Percentiles rank a stretch among this genome's conserved stretches.
Evolutionary conservation across 2,888 invertebrate genomes (phyloP).

Genomic region (Drosophila aldrichi): DNA sequence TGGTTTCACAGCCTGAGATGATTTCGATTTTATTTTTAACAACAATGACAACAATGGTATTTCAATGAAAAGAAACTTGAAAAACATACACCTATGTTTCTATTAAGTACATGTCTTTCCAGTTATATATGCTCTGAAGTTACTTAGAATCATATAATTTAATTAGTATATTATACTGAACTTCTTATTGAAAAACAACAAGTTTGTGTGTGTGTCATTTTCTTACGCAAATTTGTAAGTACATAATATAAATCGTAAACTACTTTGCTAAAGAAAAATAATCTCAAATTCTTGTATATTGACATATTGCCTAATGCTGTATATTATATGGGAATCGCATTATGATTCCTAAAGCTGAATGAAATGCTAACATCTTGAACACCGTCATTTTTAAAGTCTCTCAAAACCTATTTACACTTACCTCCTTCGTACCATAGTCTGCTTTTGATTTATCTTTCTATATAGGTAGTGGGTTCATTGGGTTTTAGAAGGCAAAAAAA

Average conservation of each 20-base stretch:
- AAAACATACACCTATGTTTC: too few relatives aligned
- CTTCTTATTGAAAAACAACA: too few relatives aligned
- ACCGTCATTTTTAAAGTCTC: neutral
- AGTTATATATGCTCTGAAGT: neutral
- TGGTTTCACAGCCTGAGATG: conserved; percentile 69
- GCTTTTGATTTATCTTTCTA: conserved; percentile 44
- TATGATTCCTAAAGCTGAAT: neutral
- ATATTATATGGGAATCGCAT: neutral
- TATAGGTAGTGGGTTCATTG: conserved; percentile 3
- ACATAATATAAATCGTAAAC: too few relatives aligned
- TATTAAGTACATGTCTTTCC: neutral
- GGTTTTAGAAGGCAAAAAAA: neutral
- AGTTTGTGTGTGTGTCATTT: too few relatives aligned
- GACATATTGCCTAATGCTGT: neutral
- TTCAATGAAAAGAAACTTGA: too few relatives aligned
- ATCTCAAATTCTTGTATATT: neutral
- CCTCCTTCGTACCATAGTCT: conserved; percentile 33
- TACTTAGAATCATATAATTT: neutral
- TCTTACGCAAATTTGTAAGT: too few relatives aligned
- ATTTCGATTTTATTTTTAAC: conserved; percentile 31
- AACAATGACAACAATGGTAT: too few relatives aligned
- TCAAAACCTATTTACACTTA: conserved; percentile 31
- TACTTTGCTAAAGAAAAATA: neutral
- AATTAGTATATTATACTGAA: too few relatives aligned
- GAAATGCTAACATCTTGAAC: neutral